Conservation (phyloP, 2,113 vertebrate genomes). For the Tamias sibiricus region DNA sequence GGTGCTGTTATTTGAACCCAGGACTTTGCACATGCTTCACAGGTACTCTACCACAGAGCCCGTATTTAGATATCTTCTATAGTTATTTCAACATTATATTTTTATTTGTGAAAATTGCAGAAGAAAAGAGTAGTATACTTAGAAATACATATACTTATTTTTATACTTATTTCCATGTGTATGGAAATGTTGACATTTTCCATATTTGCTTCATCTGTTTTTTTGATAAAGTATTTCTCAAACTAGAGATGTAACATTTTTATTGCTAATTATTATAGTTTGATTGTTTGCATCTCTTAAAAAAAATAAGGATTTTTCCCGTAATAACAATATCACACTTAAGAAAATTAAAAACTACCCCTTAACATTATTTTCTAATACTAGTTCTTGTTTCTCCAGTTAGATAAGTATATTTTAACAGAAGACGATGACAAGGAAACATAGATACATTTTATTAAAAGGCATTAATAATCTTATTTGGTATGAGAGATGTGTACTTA, state of each 20-base stretch:
- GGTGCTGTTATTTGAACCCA: no score
- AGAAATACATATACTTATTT: neutral
- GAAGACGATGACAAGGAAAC: constrained; percentile 7
- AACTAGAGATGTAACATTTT: constrained; percentile 45
- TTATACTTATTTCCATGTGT: no score
- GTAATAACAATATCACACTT: neutral
- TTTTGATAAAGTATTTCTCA: constrained; percentile 52
- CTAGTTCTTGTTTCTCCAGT: neutral
- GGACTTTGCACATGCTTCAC: no score
- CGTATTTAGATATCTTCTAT: neutral
- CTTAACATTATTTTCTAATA: constrained; percentile 58
- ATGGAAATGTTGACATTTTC: neutral
- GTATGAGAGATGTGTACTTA: neutral
- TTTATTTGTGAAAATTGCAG: constrained; percentile 19
- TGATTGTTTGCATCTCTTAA: neutral
- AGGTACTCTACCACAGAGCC: no score
- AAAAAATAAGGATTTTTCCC: constrained; percentile 14
- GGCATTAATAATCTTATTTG: neutral
- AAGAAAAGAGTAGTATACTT: neutral
- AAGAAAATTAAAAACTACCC: constrained; percentile 47
- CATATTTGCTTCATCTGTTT: constrained; percentile 2
- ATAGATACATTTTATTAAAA: constrained; percentile 10
- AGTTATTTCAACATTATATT: neutral
- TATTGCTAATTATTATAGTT: neutral
- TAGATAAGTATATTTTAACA: constrained; percentile 44